Evolutionary conservation across 2,113 vertebrate species (phyloP), one percentile per base, ranked within the genome.

Genomic region (Tamias sibiricus): DNA sequence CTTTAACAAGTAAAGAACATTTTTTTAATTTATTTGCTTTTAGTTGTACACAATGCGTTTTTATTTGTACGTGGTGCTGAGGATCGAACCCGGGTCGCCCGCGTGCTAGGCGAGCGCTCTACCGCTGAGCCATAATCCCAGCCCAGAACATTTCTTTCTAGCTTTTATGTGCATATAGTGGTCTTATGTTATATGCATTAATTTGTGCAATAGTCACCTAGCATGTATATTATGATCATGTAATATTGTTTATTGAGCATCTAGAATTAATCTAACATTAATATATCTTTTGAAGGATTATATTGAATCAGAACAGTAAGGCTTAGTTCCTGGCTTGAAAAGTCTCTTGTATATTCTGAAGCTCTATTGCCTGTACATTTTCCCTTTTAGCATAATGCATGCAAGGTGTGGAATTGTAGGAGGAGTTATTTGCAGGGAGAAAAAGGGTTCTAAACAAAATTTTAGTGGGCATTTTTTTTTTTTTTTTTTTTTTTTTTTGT

Each of bases 401-500:
- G 40, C 17, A 16, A 30, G 37, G 6, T 68, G n/a, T 49, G 40
- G 40, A 82, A 44, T 79, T 83, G 47, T 49, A 49, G 59, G 7
- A 57, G 69, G 44, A 72, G 24, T 93, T 69, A 74, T 40, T 79
- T 94, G 66, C 40, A 74, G 83, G 20, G 64, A 71, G 71, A 68
- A 37, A 86, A 87, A 44, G 62, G 57, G 9, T 72, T 81, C 14
- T 80, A 57, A 75, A 88, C 30, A 90, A 90, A 91, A 68, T 80
- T 74, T 89, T 74, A 87, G 52, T 71, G 59, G 26, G 20, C 40
- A 44, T 87, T 88, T 91, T 90, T 57, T n/a, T 95, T 97, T 95
- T 74, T 92, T 94, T 90, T 87, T 88, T 91, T 90, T 57, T n/a
- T 95, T 97, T 95, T 74, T 92, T 94, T 90, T n/a, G n/a, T n/a